Base-by-base conservation (phyloP, 2,888 invertebrate species). In the Torymus auratus region DNA sequence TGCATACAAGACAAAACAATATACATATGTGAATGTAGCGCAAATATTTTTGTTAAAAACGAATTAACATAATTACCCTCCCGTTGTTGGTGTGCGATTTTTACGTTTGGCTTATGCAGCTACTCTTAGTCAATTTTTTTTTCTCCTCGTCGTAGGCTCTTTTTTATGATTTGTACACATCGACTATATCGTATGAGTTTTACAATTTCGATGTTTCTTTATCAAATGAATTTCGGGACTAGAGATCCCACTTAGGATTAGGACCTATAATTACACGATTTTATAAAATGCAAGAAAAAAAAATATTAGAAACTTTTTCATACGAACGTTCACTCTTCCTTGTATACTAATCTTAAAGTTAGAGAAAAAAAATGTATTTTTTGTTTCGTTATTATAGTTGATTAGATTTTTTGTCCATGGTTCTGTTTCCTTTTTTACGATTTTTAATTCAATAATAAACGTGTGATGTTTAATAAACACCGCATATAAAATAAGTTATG, bases 381-480 rank as follows among this genome's bases (percentile, higher is more conserved):
- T 62, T 68, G 72, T 78, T 78, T 68, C 15, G 28, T 71, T 71
- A 65, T 28, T 28, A 71, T 78, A 78, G 64, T 71, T 23, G 65
- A 58, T 71, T 67, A 60, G 71, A 71, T 73, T 69, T 64, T 68
- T 69, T 79, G 61, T 69, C 69, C n/a, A 73, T 73, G 67, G 68
- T 60, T 78, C 73, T 79, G 73, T 69, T 79, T 78, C 55, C 15
- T 73, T 77, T 79, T 79, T 74, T 79, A 79, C 79, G 62, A 79
- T 74, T 79, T 79, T 74, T 74, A 73, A 69, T 74, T 69, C 73
- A 73, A 79, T 79, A 74, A 79, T 79, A 74, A 79, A 78, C 17
- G 60, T 17, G 68, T 69, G 73, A 68, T 79, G 68, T 79, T 79
- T 67, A 55, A 56, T 52, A 69, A 78, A 79, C 67, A 79, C 61